These are phyloP conservation scores for Heliothis peltigera DNA, from an alignment of 2,888 invertebrate species.

Conservation along the genomic window DNA sequence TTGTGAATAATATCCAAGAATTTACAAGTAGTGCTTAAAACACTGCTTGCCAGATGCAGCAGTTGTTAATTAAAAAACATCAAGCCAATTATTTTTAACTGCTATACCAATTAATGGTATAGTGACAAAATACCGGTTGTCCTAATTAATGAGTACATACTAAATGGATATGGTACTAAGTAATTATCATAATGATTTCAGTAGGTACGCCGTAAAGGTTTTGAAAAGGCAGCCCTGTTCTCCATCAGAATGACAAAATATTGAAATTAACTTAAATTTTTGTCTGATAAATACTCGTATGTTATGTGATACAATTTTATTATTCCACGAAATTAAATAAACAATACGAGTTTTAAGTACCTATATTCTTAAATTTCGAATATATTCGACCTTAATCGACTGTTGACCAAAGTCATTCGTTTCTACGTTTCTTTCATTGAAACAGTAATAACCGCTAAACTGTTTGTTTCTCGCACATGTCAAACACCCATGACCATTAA, in stretches of 20 bases:
- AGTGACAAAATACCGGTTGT: constrained; percentile 6
- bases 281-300: no score
- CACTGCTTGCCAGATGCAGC: constrained; percentile 15
- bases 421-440: constrained; percentile 24
- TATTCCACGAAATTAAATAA: no score
- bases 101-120: constrained; percentile 27
- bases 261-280: no score
- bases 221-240: not conserved
- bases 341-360: no score
- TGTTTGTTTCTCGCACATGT: constrained; percentile 45
- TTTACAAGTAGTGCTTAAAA: no score
- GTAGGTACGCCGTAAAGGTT: not conserved
- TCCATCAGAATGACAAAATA: no score
- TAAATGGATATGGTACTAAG: not conserved
- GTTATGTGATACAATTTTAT: no score
- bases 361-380: no score
- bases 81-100: constrained; percentile 37
- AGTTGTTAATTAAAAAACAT: constrained; percentile 37
- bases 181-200: constrained; percentile 4
- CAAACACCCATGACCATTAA: constrained; percentile 63
- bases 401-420: constrained; percentile 20
- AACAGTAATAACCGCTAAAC: constrained; percentile 35
- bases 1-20: no score
- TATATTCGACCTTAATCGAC: constrained; percentile 6
- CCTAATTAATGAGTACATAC: not conserved